phyloP scores from a whole-genome alignment of 1,140 invertebrate species.

The Pygmarrhopalites habei region DNA sequence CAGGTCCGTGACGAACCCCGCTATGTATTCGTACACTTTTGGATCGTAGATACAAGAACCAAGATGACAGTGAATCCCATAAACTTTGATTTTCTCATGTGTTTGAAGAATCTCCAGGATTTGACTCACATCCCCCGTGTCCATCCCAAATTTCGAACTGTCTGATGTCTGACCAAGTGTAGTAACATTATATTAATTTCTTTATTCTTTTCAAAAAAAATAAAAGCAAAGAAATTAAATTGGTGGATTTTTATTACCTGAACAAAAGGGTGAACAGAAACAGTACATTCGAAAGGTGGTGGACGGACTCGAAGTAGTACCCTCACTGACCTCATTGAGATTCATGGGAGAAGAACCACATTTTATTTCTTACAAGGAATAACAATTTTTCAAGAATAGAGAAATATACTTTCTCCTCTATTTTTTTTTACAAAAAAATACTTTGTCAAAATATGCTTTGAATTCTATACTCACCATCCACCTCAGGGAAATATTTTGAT shows the following conservation, averaged over 20 bases:
- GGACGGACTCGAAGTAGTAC: conserved; percentile 28
- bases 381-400: no score
- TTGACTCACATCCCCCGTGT: conserved; percentile 12
- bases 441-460: no score
- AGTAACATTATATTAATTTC: no score
- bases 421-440: not conserved
- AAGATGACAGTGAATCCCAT: conserved; percentile 45
- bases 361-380: no score
- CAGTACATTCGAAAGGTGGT: not conserved
- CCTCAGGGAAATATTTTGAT: conserved; percentile 3
- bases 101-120: conserved; percentile 16
- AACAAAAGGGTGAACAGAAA: conserved; percentile 25
- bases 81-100: conserved; percentile 35
- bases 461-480: conserved; percentile 14
- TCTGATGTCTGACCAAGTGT: no score
- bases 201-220: no score
- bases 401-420: not conserved
- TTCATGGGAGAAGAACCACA: no score
- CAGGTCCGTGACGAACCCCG: conserved; percentile 32
- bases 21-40: conserved; percentile 40
- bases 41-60: conserved; percentile 42
- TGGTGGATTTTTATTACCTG: no score
- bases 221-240: no score
- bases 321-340: no score
- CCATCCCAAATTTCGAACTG: conserved; percentile 30